Conservation (phyloP, 2,888 invertebrate genomes). For the Metopia argyrocephala region DNA sequence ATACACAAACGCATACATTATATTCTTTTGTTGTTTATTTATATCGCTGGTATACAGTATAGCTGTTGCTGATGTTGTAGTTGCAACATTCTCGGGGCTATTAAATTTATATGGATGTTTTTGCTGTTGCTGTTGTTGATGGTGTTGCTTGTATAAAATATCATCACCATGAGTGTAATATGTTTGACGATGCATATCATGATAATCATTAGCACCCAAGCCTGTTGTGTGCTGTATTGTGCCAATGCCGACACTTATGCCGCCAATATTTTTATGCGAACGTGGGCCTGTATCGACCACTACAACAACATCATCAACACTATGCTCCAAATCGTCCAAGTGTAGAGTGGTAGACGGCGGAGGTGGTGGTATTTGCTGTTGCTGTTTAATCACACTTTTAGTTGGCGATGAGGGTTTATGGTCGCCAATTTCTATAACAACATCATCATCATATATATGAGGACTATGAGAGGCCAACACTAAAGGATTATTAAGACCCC, state of each 20-base stretch:
- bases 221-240: conserved; percentile 59
- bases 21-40: conserved; percentile 69
- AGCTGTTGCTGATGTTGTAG: conserved; percentile 52
- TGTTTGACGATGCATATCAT: conserved; percentile 60
- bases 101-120: conserved; percentile 58
- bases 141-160: conserved; percentile 36
- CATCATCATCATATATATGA: conserved; percentile 76
- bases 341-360: conserved; percentile 43
- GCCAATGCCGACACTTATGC: conserved; percentile 62
- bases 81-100: conserved; percentile 46
- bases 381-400: conserved; percentile 55
- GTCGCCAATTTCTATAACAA: conserved; percentile 71
- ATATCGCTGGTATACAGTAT: conserved; percentile 64
- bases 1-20: conserved; percentile 67
- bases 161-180: conserved; percentile 58
- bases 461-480: conserved; percentile 79
- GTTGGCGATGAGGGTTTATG: conserved; percentile 61
- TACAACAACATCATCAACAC: conserved; percentile 74
- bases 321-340: conserved; percentile 67
- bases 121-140: conserved; percentile 56
- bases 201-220: conserved; percentile 51
- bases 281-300: conserved; percentile 66
- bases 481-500: conserved; percentile 77
- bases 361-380: conserved; percentile 49
- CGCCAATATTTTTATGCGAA: conserved; percentile 57